These are phyloP conservation scores for Minunthozetes semirufus DNA, from an alignment of 2,888 invertebrate species.

Conservation along the genomic window DNA sequence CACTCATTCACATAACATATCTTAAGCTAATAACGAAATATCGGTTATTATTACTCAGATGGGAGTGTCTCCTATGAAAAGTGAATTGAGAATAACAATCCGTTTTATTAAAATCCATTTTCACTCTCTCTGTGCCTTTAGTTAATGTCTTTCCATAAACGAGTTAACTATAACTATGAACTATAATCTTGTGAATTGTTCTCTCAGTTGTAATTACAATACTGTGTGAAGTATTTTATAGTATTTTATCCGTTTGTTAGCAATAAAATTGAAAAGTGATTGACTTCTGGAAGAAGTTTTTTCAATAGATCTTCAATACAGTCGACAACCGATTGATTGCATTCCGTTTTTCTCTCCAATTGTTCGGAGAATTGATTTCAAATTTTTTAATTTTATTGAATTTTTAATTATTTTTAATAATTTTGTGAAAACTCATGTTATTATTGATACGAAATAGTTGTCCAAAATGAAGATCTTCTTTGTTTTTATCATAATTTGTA, in stretches of 20 bases:
- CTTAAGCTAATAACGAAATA: neutral
- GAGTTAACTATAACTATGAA: neutral
- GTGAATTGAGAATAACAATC: neutral
- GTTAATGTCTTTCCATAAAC: slow-evolving; percentile 11
- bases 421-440: neutral
- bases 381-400: neutral
- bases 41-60: slow-evolving; percentile 4
- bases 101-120: slow-evolving; percentile 1
- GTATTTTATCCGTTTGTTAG: neutral
- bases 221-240: neutral
- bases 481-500: neutral
- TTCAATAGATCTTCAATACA: neutral
- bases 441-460: neutral
- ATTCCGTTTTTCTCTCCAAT: too few species aligned
- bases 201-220: neutral
- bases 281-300: neutral
- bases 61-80: neutral
- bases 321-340: neutral
- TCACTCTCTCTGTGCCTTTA: neutral
- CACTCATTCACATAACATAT: neutral
- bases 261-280: neutral
- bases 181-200: slow-evolving; percentile 9
- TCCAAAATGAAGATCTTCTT: neutral
- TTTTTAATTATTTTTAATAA: neutral
- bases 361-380: neutral